These are phyloP conservation scores for Thalassarche chlororhynchos DNA, from an alignment of 2,113 vertebrate species.

Conservation along the genomic window DNA sequence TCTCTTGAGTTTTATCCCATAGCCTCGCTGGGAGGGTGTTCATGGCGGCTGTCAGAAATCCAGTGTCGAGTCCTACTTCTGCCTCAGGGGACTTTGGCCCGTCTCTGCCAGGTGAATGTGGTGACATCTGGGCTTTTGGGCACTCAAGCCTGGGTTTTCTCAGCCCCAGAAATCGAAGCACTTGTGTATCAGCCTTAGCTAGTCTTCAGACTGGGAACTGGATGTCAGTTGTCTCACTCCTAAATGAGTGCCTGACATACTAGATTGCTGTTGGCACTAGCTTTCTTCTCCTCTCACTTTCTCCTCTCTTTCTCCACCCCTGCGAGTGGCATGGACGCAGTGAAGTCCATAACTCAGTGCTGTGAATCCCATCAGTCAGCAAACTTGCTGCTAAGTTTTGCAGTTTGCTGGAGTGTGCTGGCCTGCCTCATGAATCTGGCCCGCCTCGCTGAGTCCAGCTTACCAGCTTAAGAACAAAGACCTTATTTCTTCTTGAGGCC, in stretches of 20 bases:
- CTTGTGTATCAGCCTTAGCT: background rate
- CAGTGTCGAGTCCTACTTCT: background rate
- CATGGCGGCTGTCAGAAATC: background rate
- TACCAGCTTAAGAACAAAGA: background rate
- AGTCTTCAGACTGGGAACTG: background rate
- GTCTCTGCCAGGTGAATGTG: background rate
- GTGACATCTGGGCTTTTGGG: background rate
- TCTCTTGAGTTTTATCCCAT: background rate
- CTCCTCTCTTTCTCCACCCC: background rate
- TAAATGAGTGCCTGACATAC: background rate
- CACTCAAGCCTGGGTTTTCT: background rate
- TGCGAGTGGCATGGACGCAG: rapidly evolving
- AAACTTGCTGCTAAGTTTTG: background rate
- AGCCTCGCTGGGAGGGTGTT: background rate
- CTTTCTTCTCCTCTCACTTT: background rate
- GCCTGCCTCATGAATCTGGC: background rate
- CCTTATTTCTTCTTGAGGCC: background rate
- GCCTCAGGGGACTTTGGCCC: background rate
- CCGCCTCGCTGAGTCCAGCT: background rate
- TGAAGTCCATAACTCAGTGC: background rate
- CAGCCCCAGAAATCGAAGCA: background rate
- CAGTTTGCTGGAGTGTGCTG: background rate
- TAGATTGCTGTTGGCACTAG: background rate
- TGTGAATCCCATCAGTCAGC: background rate
- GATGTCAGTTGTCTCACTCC: background rate